Percentiles rank a stretch among this genome's conserved stretches.
phyloP scores from a whole-genome alignment of 2,797 vertebrate genomes.

The Pangasius larnaudii region DNA sequence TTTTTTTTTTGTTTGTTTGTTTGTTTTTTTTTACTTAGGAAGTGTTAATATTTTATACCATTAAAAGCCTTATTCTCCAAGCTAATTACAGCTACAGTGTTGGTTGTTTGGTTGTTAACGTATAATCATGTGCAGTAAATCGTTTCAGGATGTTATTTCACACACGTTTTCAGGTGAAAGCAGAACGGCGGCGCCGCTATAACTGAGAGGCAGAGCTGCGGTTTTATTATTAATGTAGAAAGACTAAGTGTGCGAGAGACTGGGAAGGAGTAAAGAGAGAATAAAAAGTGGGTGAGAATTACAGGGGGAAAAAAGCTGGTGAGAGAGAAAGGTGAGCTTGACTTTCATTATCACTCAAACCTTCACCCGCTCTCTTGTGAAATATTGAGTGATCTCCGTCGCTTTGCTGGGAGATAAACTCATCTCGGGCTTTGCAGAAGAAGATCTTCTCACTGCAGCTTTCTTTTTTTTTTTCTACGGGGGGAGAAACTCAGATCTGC shows the following conservation, averaged over 20 bases:
- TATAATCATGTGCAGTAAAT: not conserved
- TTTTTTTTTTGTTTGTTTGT: too few species aligned
- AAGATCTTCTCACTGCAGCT: not conserved
- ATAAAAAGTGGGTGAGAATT: not conserved
- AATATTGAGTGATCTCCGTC: not conserved
- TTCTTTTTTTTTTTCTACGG: not conserved
- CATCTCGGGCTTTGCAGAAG: not conserved
- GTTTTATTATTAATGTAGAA: slow-evolving; percentile 36
- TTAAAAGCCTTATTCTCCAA: not conserved
- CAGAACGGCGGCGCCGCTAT: not conserved
- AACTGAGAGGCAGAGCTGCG: slow-evolving; percentile 13
- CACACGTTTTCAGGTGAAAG: not conserved
- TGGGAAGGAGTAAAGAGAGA: not conserved
- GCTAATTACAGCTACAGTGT: not conserved
- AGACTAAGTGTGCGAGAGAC: not conserved
- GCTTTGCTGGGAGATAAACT: not conserved
- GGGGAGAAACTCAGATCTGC: not conserved
- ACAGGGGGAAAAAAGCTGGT: not conserved
- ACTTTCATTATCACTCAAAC: not conserved
- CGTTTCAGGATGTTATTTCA: not conserved
- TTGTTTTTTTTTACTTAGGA: too few species aligned
- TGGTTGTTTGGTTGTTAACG: too few species aligned
- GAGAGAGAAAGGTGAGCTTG: not conserved
- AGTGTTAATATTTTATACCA: not conserved
- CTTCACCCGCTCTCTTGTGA: not conserved